Percentiles rank a stretch among this genome's conserved stretches.
phyloP scores from a whole-genome alignment of 2,797 vertebrate species.

The Gadopsis bispinosus region DNA sequence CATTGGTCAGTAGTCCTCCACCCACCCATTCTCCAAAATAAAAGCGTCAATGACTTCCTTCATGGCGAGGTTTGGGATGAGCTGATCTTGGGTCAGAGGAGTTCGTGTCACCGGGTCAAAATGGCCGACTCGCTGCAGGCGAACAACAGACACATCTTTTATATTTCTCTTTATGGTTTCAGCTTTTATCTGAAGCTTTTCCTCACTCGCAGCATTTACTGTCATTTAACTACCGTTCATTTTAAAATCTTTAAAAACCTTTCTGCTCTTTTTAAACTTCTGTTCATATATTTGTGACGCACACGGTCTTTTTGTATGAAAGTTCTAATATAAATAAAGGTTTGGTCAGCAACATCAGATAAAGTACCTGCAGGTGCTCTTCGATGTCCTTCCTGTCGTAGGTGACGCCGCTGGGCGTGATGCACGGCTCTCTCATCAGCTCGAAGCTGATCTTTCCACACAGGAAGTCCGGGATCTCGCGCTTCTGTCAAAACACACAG shows the following conservation, averaged over 20 bases:
- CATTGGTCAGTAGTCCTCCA: slow-evolving; percentile 90
- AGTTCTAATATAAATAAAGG: not conserved
- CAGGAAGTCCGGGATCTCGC: slow-evolving; percentile 92
- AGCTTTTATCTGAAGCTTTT: not conserved
- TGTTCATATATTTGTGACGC: not conserved
- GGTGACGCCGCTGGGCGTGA: slow-evolving; percentile 92
- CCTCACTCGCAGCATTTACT: no score
- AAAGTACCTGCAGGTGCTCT: slow-evolving; percentile 90
- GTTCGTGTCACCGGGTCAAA: slow-evolving; percentile 94
- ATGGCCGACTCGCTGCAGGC: slow-evolving; percentile 90
- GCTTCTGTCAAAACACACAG: slow-evolving; percentile 82
- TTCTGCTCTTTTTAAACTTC: not conserved
- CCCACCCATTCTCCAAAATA: slow-evolving; percentile 94
- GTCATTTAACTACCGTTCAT: no score
- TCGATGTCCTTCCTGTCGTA: slow-evolving; percentile 94
- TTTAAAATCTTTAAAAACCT: no score
- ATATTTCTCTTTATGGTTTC: no score
- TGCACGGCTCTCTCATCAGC: slow-evolving; percentile 92
- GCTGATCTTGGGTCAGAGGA: slow-evolving; percentile 93
- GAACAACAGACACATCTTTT: not conserved
- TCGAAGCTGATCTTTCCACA: slow-evolving; percentile 96
- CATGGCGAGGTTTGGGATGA: slow-evolving; percentile 96
- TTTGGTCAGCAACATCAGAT: not conserved
- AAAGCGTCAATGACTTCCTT: slow-evolving; percentile 95
- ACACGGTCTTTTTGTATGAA: no score